phyloP scores from a whole-genome alignment of 2,888 invertebrate genomes.

The Altica lythri region DNA sequence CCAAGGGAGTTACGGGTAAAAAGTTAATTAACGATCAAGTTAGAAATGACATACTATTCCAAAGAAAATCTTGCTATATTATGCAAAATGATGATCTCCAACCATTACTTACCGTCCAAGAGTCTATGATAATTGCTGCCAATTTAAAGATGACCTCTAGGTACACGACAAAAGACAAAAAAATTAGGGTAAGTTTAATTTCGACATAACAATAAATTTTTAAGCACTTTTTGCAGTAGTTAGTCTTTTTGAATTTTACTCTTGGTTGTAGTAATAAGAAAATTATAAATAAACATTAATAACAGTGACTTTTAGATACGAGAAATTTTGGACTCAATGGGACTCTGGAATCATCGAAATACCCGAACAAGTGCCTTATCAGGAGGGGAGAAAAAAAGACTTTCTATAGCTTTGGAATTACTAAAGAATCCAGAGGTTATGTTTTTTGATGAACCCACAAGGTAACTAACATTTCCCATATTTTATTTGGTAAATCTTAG shows the following conservation, averaged over 20 bases:
- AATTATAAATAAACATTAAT: constrained; percentile 1
- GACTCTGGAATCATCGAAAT: constrained; percentile 67
- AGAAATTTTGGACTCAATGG: constrained; percentile 78
- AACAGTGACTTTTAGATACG: constrained; percentile 66
- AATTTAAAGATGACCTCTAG: constrained; percentile 80
- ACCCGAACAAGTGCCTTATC: constrained; percentile 76
- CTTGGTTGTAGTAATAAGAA: too few relatives aligned
- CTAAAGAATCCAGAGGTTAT: constrained; percentile 90
- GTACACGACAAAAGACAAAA: constrained; percentile 66
- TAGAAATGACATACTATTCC: constrained; percentile 70
- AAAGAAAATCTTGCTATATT: constrained; percentile 83
- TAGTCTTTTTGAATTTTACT: too few relatives aligned
- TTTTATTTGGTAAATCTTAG: not conserved
- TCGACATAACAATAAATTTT: too few relatives aligned
- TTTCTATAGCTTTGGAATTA: constrained; percentile 88
- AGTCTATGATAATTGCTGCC: constrained; percentile 85
- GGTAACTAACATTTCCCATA: too few relatives aligned
- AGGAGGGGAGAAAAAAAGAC: constrained; percentile 88
- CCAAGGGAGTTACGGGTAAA: constrained; percentile 64
- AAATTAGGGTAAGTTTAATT: constrained; percentile 68
- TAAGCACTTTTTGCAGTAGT: too few relatives aligned
- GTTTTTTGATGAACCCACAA: constrained; percentile 92
- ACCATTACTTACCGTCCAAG: constrained; percentile 80
- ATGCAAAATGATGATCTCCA: constrained; percentile 86
- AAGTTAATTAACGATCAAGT: constrained; percentile 73